Evolutionary conservation across 2,113 vertebrate species (phyloP).

Genomic region (Erythrocercus mccallii): DNA sequence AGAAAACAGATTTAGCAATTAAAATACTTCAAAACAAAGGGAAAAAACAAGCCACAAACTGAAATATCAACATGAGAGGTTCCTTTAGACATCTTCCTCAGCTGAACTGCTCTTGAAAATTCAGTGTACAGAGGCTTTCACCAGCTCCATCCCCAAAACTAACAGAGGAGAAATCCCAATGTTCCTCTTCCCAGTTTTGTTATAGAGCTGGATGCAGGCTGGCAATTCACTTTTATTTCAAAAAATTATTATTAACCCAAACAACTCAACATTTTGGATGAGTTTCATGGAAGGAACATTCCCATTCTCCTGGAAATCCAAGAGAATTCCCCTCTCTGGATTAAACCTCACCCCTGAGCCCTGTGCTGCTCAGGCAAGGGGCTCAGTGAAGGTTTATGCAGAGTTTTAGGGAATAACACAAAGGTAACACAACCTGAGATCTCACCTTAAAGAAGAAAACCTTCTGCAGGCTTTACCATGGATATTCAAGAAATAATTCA

Average conservation of each 20-base stretch:
- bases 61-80: not conserved
- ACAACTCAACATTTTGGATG: not conserved
- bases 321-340: not conserved
- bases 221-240: not conserved
- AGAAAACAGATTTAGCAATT: constrained; percentile 15
- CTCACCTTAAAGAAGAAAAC: not conserved
- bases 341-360: too few species aligned
- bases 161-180: not conserved
- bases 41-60: not conserved
- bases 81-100: not conserved
- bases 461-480: not conserved
- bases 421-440: not conserved
- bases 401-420: not conserved
- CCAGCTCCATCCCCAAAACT: not conserved
- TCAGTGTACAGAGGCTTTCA: not conserved
- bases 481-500: not conserved
- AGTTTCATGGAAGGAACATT: fast-evolving
- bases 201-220: not conserved
- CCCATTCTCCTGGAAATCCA: not conserved
- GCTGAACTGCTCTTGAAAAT: not conserved
- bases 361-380: not conserved
- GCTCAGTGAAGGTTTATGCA: not conserved
- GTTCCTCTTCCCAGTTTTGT: not conserved
- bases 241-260: not conserved
- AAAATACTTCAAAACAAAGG: not conserved